Evolutionary conservation across 1,140 invertebrate genomes (phyloP).

Genomic region (Littorina saxatilis): DNA sequence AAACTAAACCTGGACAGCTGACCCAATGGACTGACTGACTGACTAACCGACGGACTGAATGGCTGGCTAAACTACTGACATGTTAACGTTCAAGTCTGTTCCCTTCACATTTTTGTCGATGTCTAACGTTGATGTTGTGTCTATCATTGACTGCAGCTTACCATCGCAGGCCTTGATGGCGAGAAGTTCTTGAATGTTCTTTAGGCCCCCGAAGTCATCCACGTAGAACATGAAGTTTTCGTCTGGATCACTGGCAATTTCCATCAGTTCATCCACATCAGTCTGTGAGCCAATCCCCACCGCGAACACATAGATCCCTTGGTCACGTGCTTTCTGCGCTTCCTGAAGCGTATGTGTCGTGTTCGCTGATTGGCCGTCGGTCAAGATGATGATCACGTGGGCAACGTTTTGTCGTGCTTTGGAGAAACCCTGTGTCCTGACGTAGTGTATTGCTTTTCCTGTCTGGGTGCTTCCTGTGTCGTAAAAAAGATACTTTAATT

Average conservation of each 20-base stretch:
- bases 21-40: too few relatives aligned
- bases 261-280: slow-evolving; percentile 42
- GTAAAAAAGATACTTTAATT: too few relatives aligned
- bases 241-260: slow-evolving; percentile 48
- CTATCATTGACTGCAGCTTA: slow-evolving; percentile 1
- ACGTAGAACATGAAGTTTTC: slow-evolving; percentile 52
- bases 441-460: slow-evolving; percentile 44
- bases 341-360: slow-evolving; percentile 44
- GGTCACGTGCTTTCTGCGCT: slow-evolving; percentile 44
- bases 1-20: too few relatives aligned
- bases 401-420: slow-evolving; percentile 43
- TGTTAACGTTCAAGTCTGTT: too few relatives aligned
- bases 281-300: slow-evolving; percentile 57
- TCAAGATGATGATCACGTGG: slow-evolving; percentile 57
- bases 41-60: too few relatives aligned
- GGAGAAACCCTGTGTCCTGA: slow-evolving; percentile 47
- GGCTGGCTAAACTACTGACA: too few relatives aligned
- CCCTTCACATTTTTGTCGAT: too few relatives aligned
- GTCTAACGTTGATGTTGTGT: too few relatives aligned
- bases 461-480: slow-evolving; percentile 57
- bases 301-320: slow-evolving; percentile 58
- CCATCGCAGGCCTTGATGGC: slow-evolving; percentile 48
- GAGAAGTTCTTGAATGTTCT: slow-evolving; percentile 42
- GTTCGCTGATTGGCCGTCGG: slow-evolving; percentile 60
- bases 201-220: slow-evolving; percentile 43